Percentiles rank a stretch among this genome's conserved stretches.
These are phyloP conservation scores for Thinocorus orbignyianus DNA, from an alignment of 2,113 vertebrate species.

Conservation along the genomic window DNA sequence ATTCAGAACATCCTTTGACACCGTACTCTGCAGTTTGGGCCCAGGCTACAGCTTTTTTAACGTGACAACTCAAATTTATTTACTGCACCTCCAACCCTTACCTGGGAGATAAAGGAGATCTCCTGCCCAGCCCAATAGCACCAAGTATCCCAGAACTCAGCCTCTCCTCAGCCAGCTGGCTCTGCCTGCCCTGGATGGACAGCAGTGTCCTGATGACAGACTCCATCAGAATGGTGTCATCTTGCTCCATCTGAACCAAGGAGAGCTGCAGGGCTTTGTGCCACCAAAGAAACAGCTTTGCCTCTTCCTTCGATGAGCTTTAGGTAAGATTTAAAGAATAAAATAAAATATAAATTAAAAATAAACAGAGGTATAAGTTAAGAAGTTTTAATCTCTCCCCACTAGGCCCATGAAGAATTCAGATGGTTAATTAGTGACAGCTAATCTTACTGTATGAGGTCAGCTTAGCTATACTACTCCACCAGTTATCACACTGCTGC, in stretches of 20 bases:
- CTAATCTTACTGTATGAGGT: neutral
- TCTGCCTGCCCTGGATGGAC: slow-evolving; percentile 82
- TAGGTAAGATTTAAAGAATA: neutral
- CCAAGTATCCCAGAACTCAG: slow-evolving; percentile 89
- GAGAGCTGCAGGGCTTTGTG: slow-evolving; percentile 88
- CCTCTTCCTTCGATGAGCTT: slow-evolving; percentile 87
- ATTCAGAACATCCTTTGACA: neutral
- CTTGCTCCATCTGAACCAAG: slow-evolving; percentile 85
- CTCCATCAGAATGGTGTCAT: slow-evolving; percentile 66
- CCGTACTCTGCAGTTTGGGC: neutral
- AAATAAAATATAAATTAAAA: neutral
- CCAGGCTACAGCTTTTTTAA: neutral
- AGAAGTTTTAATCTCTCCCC: neutral
- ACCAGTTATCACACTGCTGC: neutral
- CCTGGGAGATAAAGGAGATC: slow-evolving; percentile 92
- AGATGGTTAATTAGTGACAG: neutral
- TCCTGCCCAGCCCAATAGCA: slow-evolving; percentile 90
- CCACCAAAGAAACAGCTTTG: slow-evolving; percentile 98
- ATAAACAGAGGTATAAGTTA: neutral
- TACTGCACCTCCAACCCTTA: slow-evolving; percentile 8
- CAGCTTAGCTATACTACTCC: neutral
- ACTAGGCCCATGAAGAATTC: neutral
- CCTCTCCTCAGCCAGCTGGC: slow-evolving; percentile 89
- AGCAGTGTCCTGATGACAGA: slow-evolving; percentile 76
- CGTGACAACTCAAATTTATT: neutral